phyloP scores from a whole-genome alignment of 2,888 invertebrate species.

The Lithosia quadra region DNA sequence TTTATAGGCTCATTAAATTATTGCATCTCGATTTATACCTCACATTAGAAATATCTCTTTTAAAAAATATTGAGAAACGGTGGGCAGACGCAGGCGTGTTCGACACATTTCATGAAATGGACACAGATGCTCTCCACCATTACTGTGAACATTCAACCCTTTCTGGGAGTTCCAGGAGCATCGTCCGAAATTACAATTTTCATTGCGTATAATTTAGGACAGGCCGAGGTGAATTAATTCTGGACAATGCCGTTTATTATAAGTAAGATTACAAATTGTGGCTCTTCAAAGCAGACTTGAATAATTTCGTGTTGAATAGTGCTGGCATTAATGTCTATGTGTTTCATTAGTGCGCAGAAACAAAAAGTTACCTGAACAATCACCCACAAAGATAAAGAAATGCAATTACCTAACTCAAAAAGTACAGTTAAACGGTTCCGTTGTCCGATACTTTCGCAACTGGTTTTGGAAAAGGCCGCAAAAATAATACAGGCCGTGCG shows the following conservation, averaged over 20 bases:
- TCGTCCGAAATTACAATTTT: conserved; percentile 48
- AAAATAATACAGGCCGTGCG: too few relatives aligned
- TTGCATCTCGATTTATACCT: neutral
- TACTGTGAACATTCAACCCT: conserved; percentile 47
- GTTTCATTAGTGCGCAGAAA: neutral
- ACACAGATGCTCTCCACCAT: conserved; percentile 52
- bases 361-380: neutral
- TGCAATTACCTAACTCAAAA: too few relatives aligned
- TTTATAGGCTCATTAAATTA: neutral
- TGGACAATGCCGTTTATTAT: conserved; percentile 30
- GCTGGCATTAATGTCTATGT: conserved; percentile 6
- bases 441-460: too few relatives aligned
- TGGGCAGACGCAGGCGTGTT: conserved; percentile 28
- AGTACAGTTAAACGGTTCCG: too few relatives aligned
- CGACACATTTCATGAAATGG: conserved; percentile 50
- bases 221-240: conserved; percentile 45
- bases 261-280: conserved; percentile 32
- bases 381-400: too few relatives aligned
- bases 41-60: neutral
- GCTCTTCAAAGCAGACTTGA: conserved; percentile 17
- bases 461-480: too few relatives aligned
- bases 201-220: conserved; percentile 46
- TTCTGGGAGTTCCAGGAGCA: conserved; percentile 44
- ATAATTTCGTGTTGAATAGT: conserved; percentile 13
- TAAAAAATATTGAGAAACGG: conserved; percentile 41